A percentile compares a stretch with the other conserved stretches of the same genome.
Conservation (phyloP, 2,797 vertebrate genomes). For the Catostomus latipinnis region DNA sequence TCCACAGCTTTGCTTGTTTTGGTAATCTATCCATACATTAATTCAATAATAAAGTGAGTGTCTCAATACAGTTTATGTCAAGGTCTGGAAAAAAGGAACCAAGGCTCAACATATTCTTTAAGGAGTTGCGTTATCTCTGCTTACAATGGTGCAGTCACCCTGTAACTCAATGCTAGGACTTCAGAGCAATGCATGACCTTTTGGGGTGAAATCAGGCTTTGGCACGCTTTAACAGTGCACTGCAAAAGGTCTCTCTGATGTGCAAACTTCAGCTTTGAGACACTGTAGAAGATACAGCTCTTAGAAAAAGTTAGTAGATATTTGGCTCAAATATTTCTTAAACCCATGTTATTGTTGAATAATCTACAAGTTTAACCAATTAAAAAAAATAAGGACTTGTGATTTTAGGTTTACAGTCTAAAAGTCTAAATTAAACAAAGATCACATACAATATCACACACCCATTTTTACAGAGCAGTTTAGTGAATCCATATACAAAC, state of each 20-base stretch:
- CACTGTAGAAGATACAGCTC: background rate
- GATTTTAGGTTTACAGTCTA: background rate
- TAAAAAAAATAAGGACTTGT: background rate
- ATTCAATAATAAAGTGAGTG: background rate
- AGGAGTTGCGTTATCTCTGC: conserved; percentile 51
- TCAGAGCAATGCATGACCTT: conserved; percentile 81
- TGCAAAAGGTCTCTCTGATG: conserved; percentile 43
- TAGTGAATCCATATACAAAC: conserved; percentile 4
- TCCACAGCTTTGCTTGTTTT: background rate
- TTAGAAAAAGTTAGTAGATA: background rate
- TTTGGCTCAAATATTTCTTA: background rate
- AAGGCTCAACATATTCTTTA: conserved; percentile 37
- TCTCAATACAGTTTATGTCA: background rate
- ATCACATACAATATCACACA: conserved; percentile 4
- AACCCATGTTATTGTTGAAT: background rate
- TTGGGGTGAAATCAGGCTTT: conserved; percentile 68
- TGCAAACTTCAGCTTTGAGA: background rate
- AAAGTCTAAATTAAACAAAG: background rate
- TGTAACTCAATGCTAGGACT: conserved; percentile 67
- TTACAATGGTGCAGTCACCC: conserved; percentile 58
- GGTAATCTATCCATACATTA: background rate
- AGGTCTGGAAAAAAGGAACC: background rate
- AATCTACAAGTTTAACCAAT: background rate
- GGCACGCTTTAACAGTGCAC: conserved; percentile 45
- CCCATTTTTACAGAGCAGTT: conserved; percentile 31